These are phyloP conservation scores for Calidris pugnax DNA, from an alignment of 2,113 vertebrate genomes.

Conservation along the genomic window DNA sequence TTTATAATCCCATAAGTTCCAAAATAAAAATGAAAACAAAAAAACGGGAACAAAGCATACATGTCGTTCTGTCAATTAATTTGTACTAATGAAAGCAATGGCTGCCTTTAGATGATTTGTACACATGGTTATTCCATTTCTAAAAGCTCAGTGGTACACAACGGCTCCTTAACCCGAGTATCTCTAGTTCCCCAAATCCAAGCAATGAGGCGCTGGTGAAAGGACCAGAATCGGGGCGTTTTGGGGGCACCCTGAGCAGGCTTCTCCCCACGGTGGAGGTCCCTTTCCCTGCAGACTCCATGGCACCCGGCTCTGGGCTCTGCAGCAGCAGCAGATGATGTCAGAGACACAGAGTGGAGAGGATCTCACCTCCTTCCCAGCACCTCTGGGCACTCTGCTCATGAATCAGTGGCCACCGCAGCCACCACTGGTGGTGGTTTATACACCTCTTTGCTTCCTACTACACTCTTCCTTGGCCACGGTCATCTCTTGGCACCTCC, in stretches of 20 bases:
- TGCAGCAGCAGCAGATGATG: background rate
- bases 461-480: background rate
- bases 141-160: slow-evolving; percentile 9
- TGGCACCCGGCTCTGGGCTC: background rate
- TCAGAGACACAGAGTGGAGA: background rate
- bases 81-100: background rate
- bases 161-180: slow-evolving; percentile 29
- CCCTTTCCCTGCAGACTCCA: background rate
- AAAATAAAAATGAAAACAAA: background rate
- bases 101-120: background rate
- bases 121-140: background rate
- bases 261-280: background rate
- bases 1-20: background rate
- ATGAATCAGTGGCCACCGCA: background rate
- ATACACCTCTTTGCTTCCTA: background rate
- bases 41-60: background rate
- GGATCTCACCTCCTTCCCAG: background rate
- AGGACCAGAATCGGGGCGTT: background rate
- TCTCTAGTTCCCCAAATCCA: slow-evolving; percentile 52
- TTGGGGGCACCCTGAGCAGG: background rate
- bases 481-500: background rate
- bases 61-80: background rate
- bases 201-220: slow-evolving; percentile 29
- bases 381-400: background rate
- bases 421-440: background rate